Percentiles rank a stretch among this genome's conserved stretches.
These are phyloP conservation scores for Osmerus eperlanus DNA, from an alignment of 2,113 vertebrate genomes.

Conservation along the genomic window DNA sequence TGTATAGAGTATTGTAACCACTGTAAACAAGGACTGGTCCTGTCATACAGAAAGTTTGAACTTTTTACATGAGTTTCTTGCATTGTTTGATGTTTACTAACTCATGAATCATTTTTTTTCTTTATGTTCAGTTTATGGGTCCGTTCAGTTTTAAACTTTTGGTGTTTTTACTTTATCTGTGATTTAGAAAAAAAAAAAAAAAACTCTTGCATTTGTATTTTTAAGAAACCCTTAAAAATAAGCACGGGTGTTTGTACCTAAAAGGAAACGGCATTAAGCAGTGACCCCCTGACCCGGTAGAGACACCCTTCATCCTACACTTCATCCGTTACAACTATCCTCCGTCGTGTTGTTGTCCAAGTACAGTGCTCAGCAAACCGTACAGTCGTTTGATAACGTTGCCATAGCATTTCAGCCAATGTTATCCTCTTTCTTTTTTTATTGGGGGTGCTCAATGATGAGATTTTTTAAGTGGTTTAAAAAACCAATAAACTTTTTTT, in stretches of 20 bases:
- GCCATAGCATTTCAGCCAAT: constrained; percentile 85
- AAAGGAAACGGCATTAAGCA: constrained; percentile 77
- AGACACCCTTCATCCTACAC: constrained; percentile 62
- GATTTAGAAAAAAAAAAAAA: constrained; percentile 74
- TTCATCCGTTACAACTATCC: constrained; percentile 78
- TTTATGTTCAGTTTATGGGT: constrained; percentile 72
- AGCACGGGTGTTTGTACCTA: constrained; percentile 84
- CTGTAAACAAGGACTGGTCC: constrained; percentile 78
- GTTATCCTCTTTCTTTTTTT: constrained; percentile 83
- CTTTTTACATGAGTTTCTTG: constrained; percentile 74
- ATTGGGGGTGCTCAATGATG: constrained; percentile 89
- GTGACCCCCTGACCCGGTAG: constrained; percentile 70
- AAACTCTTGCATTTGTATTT: constrained; percentile 42
- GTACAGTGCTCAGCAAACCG: constrained; percentile 85
- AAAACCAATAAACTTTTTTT: constrained; percentile 93
- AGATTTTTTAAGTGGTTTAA: constrained; percentile 90
- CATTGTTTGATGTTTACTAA: constrained; percentile 80
- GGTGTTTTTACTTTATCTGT: constrained; percentile 64
- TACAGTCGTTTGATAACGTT: constrained; percentile 81
- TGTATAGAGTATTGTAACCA: constrained; percentile 85
- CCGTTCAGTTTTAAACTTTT: constrained; percentile 70
- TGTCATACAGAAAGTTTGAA: constrained; percentile 75
- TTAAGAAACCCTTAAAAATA: constrained; percentile 78
- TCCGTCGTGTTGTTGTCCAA: constrained; percentile 73
- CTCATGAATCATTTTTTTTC: constrained; percentile 75